These are phyloP conservation scores for Hydraecia micacea DNA, from an alignment of 2,888 invertebrate genomes.

Conservation along the genomic window DNA sequence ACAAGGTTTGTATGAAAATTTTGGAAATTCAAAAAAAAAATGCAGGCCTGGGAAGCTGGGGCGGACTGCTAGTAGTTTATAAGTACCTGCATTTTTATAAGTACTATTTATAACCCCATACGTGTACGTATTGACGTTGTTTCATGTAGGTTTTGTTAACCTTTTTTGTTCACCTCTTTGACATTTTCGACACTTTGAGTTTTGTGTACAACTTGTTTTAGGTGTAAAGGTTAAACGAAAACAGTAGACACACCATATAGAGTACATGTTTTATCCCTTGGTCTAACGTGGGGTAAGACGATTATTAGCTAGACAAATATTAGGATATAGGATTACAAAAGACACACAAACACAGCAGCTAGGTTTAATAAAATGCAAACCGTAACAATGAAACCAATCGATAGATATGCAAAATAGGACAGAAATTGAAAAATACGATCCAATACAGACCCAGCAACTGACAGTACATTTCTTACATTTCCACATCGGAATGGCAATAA, in stretches of 20 bases:
- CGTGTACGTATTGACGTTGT: neutral
- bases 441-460: constrained; percentile 30
- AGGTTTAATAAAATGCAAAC: neutral
- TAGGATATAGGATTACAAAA: neutral
- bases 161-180: neutral
- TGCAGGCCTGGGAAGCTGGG: too few species aligned
- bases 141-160: too few species aligned
- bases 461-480: constrained; percentile 42
- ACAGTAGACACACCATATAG: neutral
- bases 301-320: neutral
- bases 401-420: constrained; percentile 18
- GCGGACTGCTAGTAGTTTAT: too few species aligned
- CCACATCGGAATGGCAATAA: constrained; percentile 47
- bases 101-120: neutral
- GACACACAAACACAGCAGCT: neutral
- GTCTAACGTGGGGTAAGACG: neutral
- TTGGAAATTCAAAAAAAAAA: too few species aligned
- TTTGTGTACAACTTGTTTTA: neutral
- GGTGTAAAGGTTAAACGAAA: neutral
- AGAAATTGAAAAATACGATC: constrained; percentile 44
- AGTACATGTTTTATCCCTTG: neutral
- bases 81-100: neutral
- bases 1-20: too few species aligned
- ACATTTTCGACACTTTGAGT: neutral
- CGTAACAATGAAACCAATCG: neutral